Base-by-base conservation (phyloP, 2,888 invertebrate species). In the Agrilus cyanescens region DNA sequence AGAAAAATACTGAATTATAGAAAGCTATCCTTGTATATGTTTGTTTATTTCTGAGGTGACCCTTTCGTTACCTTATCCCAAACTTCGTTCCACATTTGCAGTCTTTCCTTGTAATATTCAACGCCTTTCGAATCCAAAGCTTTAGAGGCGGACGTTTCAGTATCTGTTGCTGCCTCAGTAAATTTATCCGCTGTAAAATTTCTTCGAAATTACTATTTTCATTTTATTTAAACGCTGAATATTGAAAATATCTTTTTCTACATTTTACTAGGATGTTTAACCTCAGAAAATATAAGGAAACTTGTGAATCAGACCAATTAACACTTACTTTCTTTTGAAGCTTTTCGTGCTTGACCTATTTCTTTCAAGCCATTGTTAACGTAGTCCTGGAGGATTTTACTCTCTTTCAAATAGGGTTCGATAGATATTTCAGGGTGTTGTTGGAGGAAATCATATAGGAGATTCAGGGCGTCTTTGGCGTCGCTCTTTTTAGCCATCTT, bases 401-500 rank as follows among this genome's bases (percentile, higher is more conserved):
- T 86, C 57, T 84, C 85, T 52, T 81, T 78, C 63, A 91, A 74
- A 66, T 85, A 88, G 20, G 87, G 86, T 64, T 86, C 85, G 33
- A 86, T 78, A 59, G 89, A 87, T 16, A 86, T 85, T 54, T 88
- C 85, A 0, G 90, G 88, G 62, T 88, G 80, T 53, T 84, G 79
- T 58, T 78, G 77, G 70, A 76, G 76, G 57, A 89, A 80, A 54
- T 88, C 86, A 52, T 86, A 88, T 12, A 91, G 67, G 56, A 85
- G 79, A 46, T 76, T 74, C 44, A 95, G 68, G 31, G 93, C 95
- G 65, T 89, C 78, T 52, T 75, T 75, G 3, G 86, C 86, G 47
- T 86, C 86, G 49, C 90, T 86, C 66, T 88, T 90, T 37, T 80
- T 83, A 32, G 91, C 91, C 57, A 94, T 91, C 56, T 91, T 80